These are phyloP conservation scores for Dicycla oo DNA, from an alignment of 2,888 invertebrate genomes.

Conservation along the genomic window DNA sequence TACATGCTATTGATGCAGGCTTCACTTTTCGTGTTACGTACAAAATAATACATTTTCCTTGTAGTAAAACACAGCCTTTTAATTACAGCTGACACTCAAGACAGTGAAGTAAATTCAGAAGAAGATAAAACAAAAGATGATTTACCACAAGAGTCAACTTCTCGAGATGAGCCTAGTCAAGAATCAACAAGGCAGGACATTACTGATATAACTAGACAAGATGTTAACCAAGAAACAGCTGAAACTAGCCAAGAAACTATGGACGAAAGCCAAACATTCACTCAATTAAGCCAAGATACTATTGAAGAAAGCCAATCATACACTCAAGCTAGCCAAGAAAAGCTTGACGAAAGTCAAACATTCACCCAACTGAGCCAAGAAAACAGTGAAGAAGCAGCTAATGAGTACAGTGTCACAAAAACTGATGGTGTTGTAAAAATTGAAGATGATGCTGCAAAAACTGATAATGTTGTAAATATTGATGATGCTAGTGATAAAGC, in stretches of 20 bases:
- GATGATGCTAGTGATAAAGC: constrained; percentile 68
- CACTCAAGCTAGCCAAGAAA: constrained; percentile 29
- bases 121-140: constrained; percentile 67
- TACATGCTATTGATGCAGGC: background rate
- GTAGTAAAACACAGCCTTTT: background rate
- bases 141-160: constrained; percentile 59
- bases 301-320: constrained; percentile 55
- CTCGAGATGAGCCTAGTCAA: constrained; percentile 62
- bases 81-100: constrained; percentile 41
- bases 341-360: constrained; percentile 55
- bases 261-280: constrained; percentile 56
- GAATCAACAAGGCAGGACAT: constrained; percentile 61
- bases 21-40: background rate
- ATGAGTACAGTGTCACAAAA: constrained; percentile 47
- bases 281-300: constrained; percentile 26
- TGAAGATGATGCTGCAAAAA: constrained; percentile 59
- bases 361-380: constrained; percentile 32
- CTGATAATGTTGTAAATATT: constrained; percentile 35
- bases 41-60: background rate
- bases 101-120: constrained; percentile 47
- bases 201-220: constrained; percentile 43
- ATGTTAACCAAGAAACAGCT: constrained; percentile 3
- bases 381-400: constrained; percentile 42
- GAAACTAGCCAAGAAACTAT: constrained; percentile 47
- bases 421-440: constrained; percentile 65